These are phyloP conservation scores for Acanthopagrus latus DNA, from an alignment of 2,797 vertebrate genomes.

Conservation along the genomic window DNA sequence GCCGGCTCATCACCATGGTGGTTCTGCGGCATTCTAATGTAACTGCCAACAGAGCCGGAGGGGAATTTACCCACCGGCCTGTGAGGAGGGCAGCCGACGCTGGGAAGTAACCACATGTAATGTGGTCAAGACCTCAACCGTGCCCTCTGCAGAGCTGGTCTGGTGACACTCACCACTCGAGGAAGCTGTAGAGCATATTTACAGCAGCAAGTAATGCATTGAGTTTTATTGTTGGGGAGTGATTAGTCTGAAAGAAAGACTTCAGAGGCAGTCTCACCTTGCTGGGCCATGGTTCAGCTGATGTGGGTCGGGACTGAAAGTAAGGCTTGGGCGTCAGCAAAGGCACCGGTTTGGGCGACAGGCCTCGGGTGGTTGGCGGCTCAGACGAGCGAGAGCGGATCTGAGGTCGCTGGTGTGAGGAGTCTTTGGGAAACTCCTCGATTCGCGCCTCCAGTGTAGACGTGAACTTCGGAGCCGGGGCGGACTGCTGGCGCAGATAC, in stretches of 20 bases:
- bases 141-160: not conserved
- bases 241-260: not conserved
- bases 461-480: constrained; percentile 95
- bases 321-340: constrained; percentile 93
- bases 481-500: constrained; percentile 93
- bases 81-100: constrained; percentile 23
- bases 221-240: not conserved
- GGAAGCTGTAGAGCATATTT: not conserved
- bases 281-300: constrained; percentile 47
- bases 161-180: not conserved
- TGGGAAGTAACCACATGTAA: constrained; percentile 39
- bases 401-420: constrained; percentile 76
- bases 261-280: constrained; percentile 66
- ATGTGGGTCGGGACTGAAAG: constrained; percentile 74
- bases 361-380: constrained; percentile 82
- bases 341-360: constrained; percentile 89
- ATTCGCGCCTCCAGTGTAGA: constrained; percentile 93
- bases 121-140: constrained; percentile 26
- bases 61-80: constrained; percentile 45
- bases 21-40: constrained; percentile 66
- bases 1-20: constrained; percentile 64
- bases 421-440: constrained; percentile 78
- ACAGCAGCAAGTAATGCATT: not conserved
- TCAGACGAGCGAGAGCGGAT: constrained; percentile 81
- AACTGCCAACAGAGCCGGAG: constrained; percentile 57